phyloP scores from a whole-genome alignment of 1,140 invertebrate species.

The Caerostris darwini region DNA sequence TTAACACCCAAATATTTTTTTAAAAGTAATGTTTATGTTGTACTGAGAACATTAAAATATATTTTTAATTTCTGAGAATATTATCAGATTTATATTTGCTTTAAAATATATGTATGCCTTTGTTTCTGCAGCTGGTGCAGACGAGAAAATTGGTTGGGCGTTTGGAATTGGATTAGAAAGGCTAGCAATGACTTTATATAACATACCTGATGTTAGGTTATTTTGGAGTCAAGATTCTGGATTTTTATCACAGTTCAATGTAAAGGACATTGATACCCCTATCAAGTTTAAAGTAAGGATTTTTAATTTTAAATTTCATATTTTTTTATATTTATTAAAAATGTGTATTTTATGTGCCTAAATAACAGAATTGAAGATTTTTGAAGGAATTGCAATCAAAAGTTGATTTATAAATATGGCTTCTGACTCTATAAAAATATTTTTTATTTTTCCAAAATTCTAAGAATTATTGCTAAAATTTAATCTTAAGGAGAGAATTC shows the following conservation, averaged over 20 bases:
- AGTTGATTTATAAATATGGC: too few relatives aligned
- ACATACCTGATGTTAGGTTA: constrained; percentile 97
- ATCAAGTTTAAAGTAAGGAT: constrained; percentile 86
- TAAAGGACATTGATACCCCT: constrained; percentile 86
- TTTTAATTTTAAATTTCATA: too few relatives aligned
- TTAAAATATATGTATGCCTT: background rate
- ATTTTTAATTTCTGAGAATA: background rate
- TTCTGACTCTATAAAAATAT: too few relatives aligned
- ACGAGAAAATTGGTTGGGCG: constrained; percentile 96
- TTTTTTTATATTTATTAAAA: too few relatives aligned
- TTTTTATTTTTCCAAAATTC: too few relatives aligned
- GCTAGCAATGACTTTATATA: constrained; percentile 96
- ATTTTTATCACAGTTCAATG: constrained; percentile 94
- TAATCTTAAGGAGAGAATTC: too few relatives aligned
- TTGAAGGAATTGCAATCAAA: too few relatives aligned
- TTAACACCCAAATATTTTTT: too few relatives aligned
- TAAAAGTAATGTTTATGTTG: too few relatives aligned
- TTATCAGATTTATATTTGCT: background rate
- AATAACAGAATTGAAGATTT: too few relatives aligned
- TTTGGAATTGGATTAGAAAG: constrained; percentile 98
- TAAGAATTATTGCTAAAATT: too few relatives aligned
- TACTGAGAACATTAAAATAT: background rate
- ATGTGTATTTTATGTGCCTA: too few relatives aligned
- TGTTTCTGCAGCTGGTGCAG: constrained; percentile 86
- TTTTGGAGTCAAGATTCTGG: constrained; percentile 96